Base-by-base conservation (phyloP, 2,113 vertebrate species). In the Eulacestoma nigropectus region DNA sequence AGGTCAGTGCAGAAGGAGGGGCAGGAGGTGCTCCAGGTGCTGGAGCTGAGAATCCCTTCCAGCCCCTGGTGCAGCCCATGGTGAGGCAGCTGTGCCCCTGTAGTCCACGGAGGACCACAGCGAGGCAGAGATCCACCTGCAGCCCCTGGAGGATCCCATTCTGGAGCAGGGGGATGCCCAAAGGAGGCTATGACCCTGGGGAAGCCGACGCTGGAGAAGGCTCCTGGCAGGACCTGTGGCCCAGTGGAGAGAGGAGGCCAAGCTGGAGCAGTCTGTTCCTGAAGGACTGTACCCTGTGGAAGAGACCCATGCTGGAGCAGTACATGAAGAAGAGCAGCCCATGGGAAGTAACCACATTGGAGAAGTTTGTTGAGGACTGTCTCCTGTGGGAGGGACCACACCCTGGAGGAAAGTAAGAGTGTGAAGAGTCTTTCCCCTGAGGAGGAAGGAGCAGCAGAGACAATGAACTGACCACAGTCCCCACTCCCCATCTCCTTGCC, bases 321-420 rank as follows among this genome's bases (percentile, higher is more conserved):
- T 6, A 42, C 13, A 20, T 11, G 26, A 75, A 27, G 27, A 73
- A 32, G 35, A 26, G 26, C 62, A 57, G 37, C 26, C 37, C 37
- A 32, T 22, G 27, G 32, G 44, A 67, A 59, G 37, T 14, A 30
- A 42, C 9, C 14, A 52, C 44, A 37, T 0, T 18, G 37, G 21
- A 68, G 21, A 42, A 52, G 17, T 50, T 76, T 67, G 10, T 22
- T 50, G 44, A 44, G 37, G 37, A 76, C 26, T 42, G 4, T n/a
- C 19, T 67, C 39, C 39, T 46, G 11, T 26, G 25, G 29, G 33
- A 82, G 29, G 7, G 13, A 59, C 20, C 3, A 23, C 39, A 69
- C 0, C 0, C 47, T 60, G 25, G 6, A 53, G 5, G 5, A 12
- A 4, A 19, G 23, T 13, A 82, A 53, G 39, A 26, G 25, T 21